These are phyloP conservation scores for Catagonus wagneri DNA, from an alignment of 2,113 vertebrate genomes.

Conservation along the genomic window DNA sequence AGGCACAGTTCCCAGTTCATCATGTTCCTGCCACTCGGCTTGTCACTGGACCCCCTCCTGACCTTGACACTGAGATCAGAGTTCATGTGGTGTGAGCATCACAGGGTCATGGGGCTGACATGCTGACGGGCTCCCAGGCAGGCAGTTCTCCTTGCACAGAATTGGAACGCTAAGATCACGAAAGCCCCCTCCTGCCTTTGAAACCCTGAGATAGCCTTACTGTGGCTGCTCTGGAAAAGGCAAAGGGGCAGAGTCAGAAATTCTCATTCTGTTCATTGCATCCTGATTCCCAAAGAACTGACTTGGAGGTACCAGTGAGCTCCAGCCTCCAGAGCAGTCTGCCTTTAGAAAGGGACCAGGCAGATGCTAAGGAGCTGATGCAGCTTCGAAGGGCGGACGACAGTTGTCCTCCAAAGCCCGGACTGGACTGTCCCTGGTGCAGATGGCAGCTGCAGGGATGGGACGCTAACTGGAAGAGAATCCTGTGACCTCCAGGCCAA, in stretches of 20 bases:
- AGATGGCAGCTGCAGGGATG: slow-evolving; percentile 18
- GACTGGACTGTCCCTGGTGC: slow-evolving; percentile 1
- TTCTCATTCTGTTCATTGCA: not conserved
- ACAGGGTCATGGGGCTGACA: rapidly evolving
- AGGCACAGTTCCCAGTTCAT: not conserved
- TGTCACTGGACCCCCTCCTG: not conserved
- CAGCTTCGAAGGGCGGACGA: not conserved
- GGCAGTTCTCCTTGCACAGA: not conserved
- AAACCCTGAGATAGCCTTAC: rapidly evolving
- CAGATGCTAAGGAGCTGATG: rapidly evolving
- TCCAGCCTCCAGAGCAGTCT: rapidly evolving
- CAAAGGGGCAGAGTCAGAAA: not conserved
- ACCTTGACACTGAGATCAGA: not conserved
- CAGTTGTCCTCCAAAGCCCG: not conserved
- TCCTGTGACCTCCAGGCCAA: slow-evolving; percentile 60
- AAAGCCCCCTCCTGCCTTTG: not conserved
- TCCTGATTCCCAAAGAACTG: not conserved
- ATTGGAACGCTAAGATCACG: not conserved
- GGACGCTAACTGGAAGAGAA: slow-evolving; percentile 69
- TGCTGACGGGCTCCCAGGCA: rapidly evolving
- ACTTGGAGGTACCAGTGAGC: not conserved
- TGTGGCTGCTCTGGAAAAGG: not conserved
- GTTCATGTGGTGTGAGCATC: not conserved
- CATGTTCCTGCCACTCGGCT: not conserved
- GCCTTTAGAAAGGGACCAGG: not conserved